A percentile compares a stretch with the other conserved stretches of the same genome.
Evolutionary conservation across 2,113 vertebrate species (phyloP).

Genomic region (Andinoacara biseriatus): DNA sequence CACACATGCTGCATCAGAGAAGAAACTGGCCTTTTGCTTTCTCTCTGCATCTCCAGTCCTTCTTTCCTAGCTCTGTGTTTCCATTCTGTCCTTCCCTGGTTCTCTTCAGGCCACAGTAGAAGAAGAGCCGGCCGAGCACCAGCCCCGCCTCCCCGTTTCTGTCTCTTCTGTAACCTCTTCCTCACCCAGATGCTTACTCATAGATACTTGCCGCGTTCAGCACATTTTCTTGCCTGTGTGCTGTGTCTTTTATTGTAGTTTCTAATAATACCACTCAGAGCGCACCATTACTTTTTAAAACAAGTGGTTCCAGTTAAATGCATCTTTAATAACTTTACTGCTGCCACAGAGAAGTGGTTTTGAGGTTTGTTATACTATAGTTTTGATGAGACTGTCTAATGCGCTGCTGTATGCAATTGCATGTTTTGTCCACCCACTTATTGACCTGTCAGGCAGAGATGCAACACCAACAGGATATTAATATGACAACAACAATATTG

Average conservation of each 20-base stretch:
- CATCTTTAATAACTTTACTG: background rate
- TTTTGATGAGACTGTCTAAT: too few relatives aligned
- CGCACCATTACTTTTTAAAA: conserved; percentile 1
- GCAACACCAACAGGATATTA: background rate
- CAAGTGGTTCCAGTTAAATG: background rate
- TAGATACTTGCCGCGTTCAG: conserved; percentile 41
- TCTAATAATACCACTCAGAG: conserved; percentile 33
- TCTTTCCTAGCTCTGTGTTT: conserved; percentile 4
- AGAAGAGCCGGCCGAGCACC: background rate
- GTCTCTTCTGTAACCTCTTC: conserved; percentile 31
- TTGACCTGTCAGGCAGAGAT: background rate
- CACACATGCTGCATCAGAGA: conserved; percentile 62
- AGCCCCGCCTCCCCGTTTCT: background rate
- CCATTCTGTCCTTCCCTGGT: conserved; percentile 20
- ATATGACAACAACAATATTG: background rate
- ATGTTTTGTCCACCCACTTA: background rate
- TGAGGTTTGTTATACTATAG: background rate
- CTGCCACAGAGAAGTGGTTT: background rate
- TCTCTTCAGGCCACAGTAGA: conserved; percentile 33
- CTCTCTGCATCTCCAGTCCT: conserved; percentile 22
- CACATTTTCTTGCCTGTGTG: conserved; percentile 22
- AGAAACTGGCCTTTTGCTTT: conserved; percentile 44
- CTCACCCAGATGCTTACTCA: conserved; percentile 55
- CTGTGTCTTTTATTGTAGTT: conserved; percentile 17
- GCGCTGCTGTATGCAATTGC: too few relatives aligned